Evolutionary conservation across 1,140 invertebrate genomes (phyloP).

Genomic region (Solenopsis invicta): DNA sequence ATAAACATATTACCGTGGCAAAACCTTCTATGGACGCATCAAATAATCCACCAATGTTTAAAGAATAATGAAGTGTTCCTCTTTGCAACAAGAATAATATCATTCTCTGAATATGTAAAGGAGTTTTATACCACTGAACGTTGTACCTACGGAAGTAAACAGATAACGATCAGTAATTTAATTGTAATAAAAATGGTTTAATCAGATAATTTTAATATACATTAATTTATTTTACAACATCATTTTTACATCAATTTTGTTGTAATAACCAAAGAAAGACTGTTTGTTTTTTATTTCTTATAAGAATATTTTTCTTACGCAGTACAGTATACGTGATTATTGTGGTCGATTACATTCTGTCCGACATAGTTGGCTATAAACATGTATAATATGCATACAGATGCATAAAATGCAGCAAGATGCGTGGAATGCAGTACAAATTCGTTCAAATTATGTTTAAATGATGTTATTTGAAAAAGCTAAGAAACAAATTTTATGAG

Average conservation of each 20-base stretch:
- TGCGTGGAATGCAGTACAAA: too few species aligned
- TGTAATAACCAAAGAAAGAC: neutral
- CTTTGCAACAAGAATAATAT: conserved; percentile 13
- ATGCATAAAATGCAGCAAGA: neutral
- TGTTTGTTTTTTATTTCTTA: neutral
- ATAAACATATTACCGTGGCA: neutral
- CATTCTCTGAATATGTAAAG: conserved; percentile 16
- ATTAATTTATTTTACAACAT: too few species aligned
- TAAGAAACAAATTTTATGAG: neutral
- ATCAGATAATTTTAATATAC: too few species aligned
- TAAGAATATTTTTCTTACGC: conserved; percentile 4
- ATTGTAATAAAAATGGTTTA: too few species aligned
- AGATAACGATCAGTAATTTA: neutral
- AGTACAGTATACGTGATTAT: neutral
- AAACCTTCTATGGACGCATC: neutral
- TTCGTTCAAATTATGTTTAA: neutral
- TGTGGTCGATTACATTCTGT: neutral
- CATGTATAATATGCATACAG: neutral
- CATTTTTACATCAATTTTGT: too few species aligned
- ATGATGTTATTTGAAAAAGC: neutral
- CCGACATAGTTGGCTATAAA: neutral
- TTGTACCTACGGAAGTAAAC: neutral
- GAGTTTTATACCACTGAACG: conserved; percentile 6
- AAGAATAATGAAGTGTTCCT: neutral
- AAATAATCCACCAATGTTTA: neutral